Evolutionary conservation across 2,113 vertebrate species (phyloP).

Genomic region (Atlantisia rogersi): DNA sequence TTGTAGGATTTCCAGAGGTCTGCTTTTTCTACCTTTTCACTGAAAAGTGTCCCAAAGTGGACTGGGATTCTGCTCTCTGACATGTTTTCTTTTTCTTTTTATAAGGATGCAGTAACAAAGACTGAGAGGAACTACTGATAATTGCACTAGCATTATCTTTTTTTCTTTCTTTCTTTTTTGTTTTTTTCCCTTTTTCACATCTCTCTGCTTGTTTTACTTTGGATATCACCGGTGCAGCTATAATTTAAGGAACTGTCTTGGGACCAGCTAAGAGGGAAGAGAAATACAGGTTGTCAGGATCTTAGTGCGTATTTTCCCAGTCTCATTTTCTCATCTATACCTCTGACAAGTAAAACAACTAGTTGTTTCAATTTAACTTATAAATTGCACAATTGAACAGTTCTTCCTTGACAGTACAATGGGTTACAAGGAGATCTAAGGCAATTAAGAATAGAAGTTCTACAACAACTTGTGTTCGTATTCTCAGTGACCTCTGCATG

Average conservation of each 20-base stretch:
- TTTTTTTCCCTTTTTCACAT: neutral
- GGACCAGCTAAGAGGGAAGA: neutral
- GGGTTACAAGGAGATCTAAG: neutral
- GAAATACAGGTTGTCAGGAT: neutral
- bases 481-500: neutral
- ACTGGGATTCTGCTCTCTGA: neutral
- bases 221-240: neutral
- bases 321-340: neutral
- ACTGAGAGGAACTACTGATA: neutral
- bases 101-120: neutral
- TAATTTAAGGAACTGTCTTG: conserved; percentile 10
- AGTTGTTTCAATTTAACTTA: neutral
- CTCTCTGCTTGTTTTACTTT: neutral
- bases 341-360: neutral
- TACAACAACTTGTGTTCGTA: neutral
- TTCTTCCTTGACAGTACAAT: neutral
- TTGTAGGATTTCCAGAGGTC: neutral
- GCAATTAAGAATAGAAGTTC: neutral
- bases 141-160: neutral
- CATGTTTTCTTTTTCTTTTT: neutral
- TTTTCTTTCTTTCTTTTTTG: neutral
- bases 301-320: neutral
- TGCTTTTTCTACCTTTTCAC: neutral
- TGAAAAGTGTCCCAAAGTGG: neutral
- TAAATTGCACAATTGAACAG: neutral